Evolutionary conservation across 1,140 invertebrate species (phyloP).

Genomic region (Ceratitis capitata): DNA sequence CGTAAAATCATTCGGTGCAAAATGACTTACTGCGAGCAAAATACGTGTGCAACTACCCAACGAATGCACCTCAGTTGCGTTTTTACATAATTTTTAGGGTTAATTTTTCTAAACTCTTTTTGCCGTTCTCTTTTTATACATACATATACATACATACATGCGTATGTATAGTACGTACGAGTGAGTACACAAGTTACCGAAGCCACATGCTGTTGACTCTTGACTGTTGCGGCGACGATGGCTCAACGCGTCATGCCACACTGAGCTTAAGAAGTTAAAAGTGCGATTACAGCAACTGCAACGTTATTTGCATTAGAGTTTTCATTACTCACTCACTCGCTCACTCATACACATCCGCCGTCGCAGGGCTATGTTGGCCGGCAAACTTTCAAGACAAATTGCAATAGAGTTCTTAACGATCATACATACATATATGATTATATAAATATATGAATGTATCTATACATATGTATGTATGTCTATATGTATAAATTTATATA

Average conservation of each 20-base stretch:
- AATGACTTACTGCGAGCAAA: constrained; percentile 2
- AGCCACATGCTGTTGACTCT: constrained; percentile 1
- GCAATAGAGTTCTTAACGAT: constrained; percentile 3
- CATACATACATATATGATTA: too few relatives aligned
- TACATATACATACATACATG: neutral
- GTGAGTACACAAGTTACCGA: too few relatives aligned
- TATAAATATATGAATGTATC: too few relatives aligned
- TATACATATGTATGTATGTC: too few relatives aligned
- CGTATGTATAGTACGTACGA: neutral
- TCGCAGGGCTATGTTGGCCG: too few relatives aligned
- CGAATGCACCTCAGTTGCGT: neutral
- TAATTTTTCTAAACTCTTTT: neutral
- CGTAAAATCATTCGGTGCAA: constrained; percentile 28
- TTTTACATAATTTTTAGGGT: neutral
- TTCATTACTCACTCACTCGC: neutral
- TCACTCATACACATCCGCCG: neutral
- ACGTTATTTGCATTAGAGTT: constrained; percentile 1
- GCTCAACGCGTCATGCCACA: neutral
- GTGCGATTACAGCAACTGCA: neutral
- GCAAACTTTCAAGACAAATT: neutral
- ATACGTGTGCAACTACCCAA: neutral
- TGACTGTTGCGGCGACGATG: neutral
- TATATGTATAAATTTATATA: too few relatives aligned
- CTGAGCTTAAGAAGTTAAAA: constrained; percentile 7
- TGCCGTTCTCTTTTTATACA: neutral